Evolutionary conservation across 2,113 vertebrate genomes (phyloP).

Genomic region (Glaucidium brasilianum): DNA sequence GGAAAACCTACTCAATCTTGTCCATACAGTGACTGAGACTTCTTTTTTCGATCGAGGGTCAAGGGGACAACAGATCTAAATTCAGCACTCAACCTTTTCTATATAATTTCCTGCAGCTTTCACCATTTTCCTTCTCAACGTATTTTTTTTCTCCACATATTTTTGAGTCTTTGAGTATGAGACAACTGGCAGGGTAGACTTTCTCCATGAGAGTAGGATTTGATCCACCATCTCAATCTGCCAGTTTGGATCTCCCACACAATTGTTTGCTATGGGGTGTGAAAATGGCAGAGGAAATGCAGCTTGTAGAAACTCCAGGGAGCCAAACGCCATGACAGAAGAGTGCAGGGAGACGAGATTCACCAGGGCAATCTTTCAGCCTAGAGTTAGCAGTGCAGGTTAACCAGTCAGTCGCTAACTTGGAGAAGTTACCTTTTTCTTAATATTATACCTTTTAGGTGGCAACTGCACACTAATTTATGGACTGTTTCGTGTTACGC

Average conservation of each 20-base stretch:
- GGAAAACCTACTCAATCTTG: neutral
- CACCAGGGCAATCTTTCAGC: neutral
- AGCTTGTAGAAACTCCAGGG: neutral
- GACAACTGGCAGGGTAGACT: neutral
- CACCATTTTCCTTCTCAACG: neutral
- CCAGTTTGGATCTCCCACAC: neutral
- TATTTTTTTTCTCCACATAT: neutral
- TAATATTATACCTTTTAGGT: neutral
- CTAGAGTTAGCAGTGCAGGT: neutral
- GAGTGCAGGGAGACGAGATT: neutral
- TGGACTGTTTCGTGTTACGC: neutral
- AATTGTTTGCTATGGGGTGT: neutral
- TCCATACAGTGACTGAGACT: neutral
- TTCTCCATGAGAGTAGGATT: neutral
- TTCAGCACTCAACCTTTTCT: neutral
- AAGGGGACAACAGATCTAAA: neutral
- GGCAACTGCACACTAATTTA: neutral
- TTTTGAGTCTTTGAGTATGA: neutral
- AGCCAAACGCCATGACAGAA: neutral
- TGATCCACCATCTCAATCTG: neutral
- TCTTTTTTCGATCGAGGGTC: neutral
- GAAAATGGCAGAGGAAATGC: neutral
- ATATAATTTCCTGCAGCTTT: neutral
- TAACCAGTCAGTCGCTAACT: neutral
- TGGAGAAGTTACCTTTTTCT: neutral